A percentile compares a stretch with the other conserved stretches of the same genome.
Evolutionary conservation across 2,888 invertebrate species (phyloP).

Genomic region (Falcaria lacertinaria): DNA sequence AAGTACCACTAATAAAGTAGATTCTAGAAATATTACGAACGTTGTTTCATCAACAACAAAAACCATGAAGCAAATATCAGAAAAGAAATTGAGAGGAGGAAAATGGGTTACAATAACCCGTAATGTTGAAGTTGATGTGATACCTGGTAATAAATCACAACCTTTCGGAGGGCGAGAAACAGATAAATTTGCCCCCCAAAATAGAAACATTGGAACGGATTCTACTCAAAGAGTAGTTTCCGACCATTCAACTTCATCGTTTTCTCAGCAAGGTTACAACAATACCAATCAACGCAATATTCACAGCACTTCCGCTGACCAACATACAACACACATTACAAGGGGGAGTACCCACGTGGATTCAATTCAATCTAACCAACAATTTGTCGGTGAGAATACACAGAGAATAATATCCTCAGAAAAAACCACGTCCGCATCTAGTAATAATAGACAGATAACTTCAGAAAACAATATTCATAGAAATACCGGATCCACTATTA

Average conservation of each 20-base stretch:
- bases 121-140: slow-evolving; percentile 84
- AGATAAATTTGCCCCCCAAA: slow-evolving; percentile 25
- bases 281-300: slow-evolving; percentile 22
- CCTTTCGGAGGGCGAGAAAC: slow-evolving; percentile 19
- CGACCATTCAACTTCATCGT: slow-evolving; percentile 32
- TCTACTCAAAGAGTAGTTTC: slow-evolving; percentile 34
- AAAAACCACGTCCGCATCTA: slow-evolving; percentile 29
- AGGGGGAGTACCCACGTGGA: slow-evolving; percentile 32
- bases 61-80: slow-evolving; percentile 76
- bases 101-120: slow-evolving; percentile 76
- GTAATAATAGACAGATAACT: slow-evolving; percentile 20
- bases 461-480: slow-evolving; percentile 29
- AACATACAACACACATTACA: slow-evolving; percentile 30
- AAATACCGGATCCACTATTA: slow-evolving; percentile 22
- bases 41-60: slow-evolving; percentile 71
- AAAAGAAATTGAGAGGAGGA: slow-evolving; percentile 74
- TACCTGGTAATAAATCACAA: slow-evolving; percentile 22
- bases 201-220: slow-evolving; percentile 25
- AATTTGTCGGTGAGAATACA: slow-evolving; percentile 25
- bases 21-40: slow-evolving; percentile 47
- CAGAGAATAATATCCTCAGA: slow-evolving; percentile 30
- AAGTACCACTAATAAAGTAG: slow-evolving; percentile 42
- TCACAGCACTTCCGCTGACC: slow-evolving; percentile 28
- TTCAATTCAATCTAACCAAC: slow-evolving; percentile 39
- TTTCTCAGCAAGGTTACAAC: slow-evolving; percentile 29